Percentiles rank a stretch among this genome's conserved stretches.
Evolutionary conservation across 1,140 invertebrate genomes (phyloP).

Genomic region (Neodiprion fabricii): DNA sequence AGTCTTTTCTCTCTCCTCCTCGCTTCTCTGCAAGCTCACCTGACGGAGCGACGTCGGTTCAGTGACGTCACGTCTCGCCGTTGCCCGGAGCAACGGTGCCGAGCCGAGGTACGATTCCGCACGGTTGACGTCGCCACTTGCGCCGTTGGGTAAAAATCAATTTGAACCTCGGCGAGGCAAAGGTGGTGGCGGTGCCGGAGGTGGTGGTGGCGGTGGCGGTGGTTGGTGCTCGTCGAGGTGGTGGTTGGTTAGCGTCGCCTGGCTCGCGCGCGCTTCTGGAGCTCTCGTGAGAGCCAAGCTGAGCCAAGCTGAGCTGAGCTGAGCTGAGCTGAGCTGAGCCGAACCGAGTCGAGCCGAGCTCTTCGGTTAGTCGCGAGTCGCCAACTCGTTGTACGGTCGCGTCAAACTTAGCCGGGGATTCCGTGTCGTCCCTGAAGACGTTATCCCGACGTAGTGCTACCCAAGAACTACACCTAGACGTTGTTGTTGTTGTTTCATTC

Average conservation of each 20-base stretch:
- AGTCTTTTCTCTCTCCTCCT: no score
- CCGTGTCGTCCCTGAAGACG: constrained; percentile 21
- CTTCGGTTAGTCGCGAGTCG: constrained; percentile 52
- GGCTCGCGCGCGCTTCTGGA: constrained; percentile 34
- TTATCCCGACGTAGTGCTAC: constrained; percentile 2
- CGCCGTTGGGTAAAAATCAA: constrained; percentile 58
- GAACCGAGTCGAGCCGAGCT: constrained; percentile 32
- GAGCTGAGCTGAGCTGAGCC: constrained; percentile 18
- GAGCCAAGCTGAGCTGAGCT: constrained; percentile 8
- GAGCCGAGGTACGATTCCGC: constrained; percentile 29
- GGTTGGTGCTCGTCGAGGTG: constrained; percentile 28
- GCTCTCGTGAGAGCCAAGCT: constrained; percentile 34
- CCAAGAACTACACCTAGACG: neutral
- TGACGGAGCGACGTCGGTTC: neutral
- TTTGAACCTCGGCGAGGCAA: constrained; percentile 57
- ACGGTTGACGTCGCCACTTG: constrained; percentile 50
- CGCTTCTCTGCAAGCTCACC: neutral
- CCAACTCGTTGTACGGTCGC: constrained; percentile 50
- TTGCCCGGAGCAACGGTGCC: constrained; percentile 52
- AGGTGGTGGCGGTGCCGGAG: constrained; percentile 27
- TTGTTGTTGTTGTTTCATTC: no score
- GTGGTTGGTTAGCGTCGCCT: constrained; percentile 32
- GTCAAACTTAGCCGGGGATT: constrained; percentile 16
- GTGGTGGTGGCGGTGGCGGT: neutral
- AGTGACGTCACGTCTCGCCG: constrained; percentile 50